Evolutionary conservation across 2,797 vertebrate species (phyloP).

Genomic region (Vultur gryphus): DNA sequence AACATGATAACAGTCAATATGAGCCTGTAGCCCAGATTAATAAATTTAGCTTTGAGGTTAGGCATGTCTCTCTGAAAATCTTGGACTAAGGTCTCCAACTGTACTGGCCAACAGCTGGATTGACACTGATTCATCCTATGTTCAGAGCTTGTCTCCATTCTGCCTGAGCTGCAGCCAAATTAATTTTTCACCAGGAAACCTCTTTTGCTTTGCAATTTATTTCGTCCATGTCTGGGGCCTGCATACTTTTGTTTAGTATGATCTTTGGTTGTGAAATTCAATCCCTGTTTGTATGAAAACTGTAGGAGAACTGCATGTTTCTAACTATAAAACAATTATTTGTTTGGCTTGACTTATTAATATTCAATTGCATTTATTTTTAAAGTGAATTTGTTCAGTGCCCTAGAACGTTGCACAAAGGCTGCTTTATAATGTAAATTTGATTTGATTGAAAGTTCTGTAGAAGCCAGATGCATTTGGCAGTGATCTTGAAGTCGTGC

Average conservation of each 20-base stretch:
- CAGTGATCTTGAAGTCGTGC: not conserved
- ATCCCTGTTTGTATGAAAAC: not conserved
- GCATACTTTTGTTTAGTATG: not conserved
- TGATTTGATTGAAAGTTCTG: slow-evolving; percentile 32
- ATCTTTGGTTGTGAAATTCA: not conserved
- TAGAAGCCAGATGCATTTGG: slow-evolving; percentile 12
- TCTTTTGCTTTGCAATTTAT: not conserved
- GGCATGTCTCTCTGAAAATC: not conserved
- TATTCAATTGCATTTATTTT: slow-evolving; percentile 62
- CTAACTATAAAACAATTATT: slow-evolving; percentile 6
- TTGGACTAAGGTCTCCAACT: not conserved
- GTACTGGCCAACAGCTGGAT: not conserved
- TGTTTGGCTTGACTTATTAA: slow-evolving; percentile 51
- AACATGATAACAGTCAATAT: not conserved
- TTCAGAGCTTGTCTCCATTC: not conserved
- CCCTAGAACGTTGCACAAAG: slow-evolving; percentile 11
- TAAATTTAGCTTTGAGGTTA: not conserved
- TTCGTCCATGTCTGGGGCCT: not conserved
- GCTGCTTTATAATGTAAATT: slow-evolving; percentile 68
- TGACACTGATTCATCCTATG: not conserved
- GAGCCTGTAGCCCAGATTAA: not conserved
- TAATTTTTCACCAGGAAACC: not conserved
- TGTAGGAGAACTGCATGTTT: not conserved
- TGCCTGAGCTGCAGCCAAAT: not conserved
- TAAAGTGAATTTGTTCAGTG: slow-evolving; percentile 41